Evolutionary conservation across 2,113 vertebrate genomes (phyloP).

Genomic region (Marcusenius ussheri): DNA sequence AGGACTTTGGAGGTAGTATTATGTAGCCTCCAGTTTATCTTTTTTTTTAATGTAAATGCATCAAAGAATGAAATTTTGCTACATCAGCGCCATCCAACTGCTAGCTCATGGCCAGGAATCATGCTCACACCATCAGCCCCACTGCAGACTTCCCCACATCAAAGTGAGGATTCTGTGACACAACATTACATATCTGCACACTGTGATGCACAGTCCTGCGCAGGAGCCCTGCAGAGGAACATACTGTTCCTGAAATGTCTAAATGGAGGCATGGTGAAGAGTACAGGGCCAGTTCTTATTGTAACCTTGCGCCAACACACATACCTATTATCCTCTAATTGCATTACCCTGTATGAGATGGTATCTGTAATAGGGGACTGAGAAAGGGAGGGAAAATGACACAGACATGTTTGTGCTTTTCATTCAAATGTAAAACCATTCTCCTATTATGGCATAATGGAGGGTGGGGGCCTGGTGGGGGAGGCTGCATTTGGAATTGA

Average conservation of each 20-base stretch:
- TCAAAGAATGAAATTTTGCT: not conserved
- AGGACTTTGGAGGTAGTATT: not conserved
- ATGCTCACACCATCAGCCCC: not conserved
- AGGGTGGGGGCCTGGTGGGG: constrained; percentile 50
- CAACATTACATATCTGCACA: not conserved
- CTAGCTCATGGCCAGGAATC: not conserved
- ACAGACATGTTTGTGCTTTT: constrained; percentile 68
- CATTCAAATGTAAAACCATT: constrained; percentile 83
- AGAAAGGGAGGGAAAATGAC: constrained; percentile 45
- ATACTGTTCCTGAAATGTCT: not conserved
- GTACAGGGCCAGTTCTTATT: constrained; percentile 63
- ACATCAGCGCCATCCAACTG: not conserved
- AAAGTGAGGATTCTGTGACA: not conserved
- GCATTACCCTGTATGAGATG: constrained; percentile 66
- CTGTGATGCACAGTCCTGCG: not conserved
- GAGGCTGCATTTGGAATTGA: constrained; percentile 66
- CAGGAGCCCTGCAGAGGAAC: not conserved
- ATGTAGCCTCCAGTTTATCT: constrained; percentile 1
- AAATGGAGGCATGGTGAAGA: not conserved
- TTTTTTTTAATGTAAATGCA: constrained; percentile 14
- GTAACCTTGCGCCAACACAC: constrained; percentile 65
- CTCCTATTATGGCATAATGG: constrained; percentile 72
- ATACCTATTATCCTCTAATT: constrained; percentile 72
- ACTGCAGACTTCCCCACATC: not conserved
- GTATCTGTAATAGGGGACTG: constrained; percentile 62